Percentiles rank a stretch among this genome's conserved stretches.
phyloP scores from a whole-genome alignment of 2,888 invertebrate genomes.

The Lagria hirta region DNA sequence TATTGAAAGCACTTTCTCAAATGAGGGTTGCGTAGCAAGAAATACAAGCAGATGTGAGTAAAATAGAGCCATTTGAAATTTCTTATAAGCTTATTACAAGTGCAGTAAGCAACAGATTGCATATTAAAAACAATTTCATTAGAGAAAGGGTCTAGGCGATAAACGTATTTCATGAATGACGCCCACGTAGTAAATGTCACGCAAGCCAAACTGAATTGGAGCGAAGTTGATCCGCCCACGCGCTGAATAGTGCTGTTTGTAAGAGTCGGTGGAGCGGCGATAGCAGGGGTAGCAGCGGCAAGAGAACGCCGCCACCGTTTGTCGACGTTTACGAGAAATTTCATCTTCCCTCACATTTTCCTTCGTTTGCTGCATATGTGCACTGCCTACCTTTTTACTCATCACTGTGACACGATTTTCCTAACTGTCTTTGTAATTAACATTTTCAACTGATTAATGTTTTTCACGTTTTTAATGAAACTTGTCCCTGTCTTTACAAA shows the following conservation, averaged over 20 bases:
- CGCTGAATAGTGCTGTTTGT: conserved; percentile 32
- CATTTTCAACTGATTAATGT: conserved; percentile 26
- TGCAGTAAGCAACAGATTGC: conserved; percentile 23
- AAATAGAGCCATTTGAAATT: no score
- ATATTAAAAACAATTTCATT: conserved; percentile 25
- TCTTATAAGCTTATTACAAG: no score
- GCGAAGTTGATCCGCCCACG: conserved; percentile 32
- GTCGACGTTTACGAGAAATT: conserved; percentile 20
- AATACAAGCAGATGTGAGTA: no score
- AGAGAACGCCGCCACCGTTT: conserved; percentile 10
- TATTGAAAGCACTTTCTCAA: no score
- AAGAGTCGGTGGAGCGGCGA: conserved; percentile 12
- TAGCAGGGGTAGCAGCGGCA: conserved; percentile 4
- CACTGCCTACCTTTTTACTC: conserved; percentile 11
- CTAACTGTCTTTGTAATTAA: conserved; percentile 28
- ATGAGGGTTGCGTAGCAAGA: no score
- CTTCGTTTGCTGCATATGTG: conserved; percentile 25
- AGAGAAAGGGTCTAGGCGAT: conserved; percentile 12
- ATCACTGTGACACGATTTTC: conserved; percentile 19
- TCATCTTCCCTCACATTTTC: conserved; percentile 21
- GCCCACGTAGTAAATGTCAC: conserved; percentile 30
- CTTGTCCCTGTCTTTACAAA: no score
- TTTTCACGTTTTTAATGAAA: no score
- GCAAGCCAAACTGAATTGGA: conserved; percentile 29
- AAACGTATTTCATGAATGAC: conserved; percentile 30